A percentile compares a stretch with the other conserved stretches of the same genome.
These are phyloP conservation scores for Protobothrops flavoviridis DNA, from an alignment of 2,113 vertebrate genomes.

Conservation along the genomic window DNA sequence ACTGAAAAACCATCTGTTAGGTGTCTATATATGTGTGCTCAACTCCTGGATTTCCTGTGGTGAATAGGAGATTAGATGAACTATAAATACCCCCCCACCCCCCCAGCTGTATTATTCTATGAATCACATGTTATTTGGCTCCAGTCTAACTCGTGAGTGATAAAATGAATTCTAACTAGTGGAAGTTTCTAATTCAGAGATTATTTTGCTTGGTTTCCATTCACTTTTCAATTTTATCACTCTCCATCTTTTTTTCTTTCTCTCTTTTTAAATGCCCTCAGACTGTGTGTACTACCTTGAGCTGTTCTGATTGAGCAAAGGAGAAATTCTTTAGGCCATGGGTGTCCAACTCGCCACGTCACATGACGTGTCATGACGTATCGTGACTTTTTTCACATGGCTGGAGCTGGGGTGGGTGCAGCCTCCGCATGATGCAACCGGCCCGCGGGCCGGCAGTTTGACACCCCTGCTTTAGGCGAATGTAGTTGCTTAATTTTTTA, in stretches of 20 bases:
- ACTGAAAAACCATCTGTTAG: neutral
- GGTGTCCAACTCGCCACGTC: too few relatives aligned
- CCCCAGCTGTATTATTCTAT: neutral
- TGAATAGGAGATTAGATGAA: neutral
- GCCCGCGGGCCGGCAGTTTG: too few relatives aligned
- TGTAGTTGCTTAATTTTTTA: slow-evolving; percentile 46
- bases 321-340: neutral
- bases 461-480: neutral
- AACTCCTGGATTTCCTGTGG: neutral
- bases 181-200: neutral
- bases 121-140: neutral
- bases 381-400: too few relatives aligned
- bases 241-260: neutral
- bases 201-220: neutral
- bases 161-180: neutral
- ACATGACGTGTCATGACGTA: too few relatives aligned
- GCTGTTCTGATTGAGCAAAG: neutral
- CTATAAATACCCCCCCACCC: neutral
- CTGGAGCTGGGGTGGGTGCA: too few relatives aligned
- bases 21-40: neutral
- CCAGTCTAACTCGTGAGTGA: neutral
- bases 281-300: neutral
- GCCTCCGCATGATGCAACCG: too few relatives aligned
- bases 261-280: neutral
- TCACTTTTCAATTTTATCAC: neutral